Evolutionary conservation across 2,888 invertebrate species (phyloP), one percentile per base, ranked within the genome.

Genomic region (Yponomeuta plumbellus): DNA sequence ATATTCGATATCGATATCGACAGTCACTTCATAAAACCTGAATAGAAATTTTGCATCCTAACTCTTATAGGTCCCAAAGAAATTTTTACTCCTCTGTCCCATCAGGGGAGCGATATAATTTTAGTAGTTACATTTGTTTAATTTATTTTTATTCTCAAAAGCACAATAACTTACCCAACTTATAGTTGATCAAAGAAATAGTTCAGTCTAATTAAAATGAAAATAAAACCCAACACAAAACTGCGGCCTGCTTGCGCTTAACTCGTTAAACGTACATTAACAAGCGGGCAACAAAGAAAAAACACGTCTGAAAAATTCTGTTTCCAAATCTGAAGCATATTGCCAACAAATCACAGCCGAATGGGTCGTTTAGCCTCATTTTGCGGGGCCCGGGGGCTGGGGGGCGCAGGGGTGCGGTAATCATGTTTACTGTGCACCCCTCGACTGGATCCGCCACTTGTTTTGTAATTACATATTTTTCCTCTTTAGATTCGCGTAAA

Each of bases 301-400:
- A 20, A n/a, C 57, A 20, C 17, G 34, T 81, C 83, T 85, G 82
- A 81, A 73, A 78, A 80, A 81, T 84, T 85, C 80, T 77, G 76
- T 81, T 83, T 84, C 83, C 85, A 86, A 86, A 89, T 86, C 86
- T 87, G 80, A 85, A 84, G 86, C 88, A 87, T 89, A 90, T 88
- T 89, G 89, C 87, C 86, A 88, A 90, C 90, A 90, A 90, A 90
- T 89, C 89, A 89, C 88, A 79, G 76, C 81, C 82, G 85, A 89
- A 89, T 88, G 85, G 89, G 86, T 88, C 90, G 90, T 90, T 90
- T 88, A 89, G 88, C 86, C 81, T 84, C 87, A 86, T 90, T 90
- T 86, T 87, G 83, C 83, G 86, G 79, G 84, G 80, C 77, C 74
- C 71, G 75, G 78, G 81, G 76, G 78, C 69, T 71, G 69, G 71